Evolutionary conservation across 2,797 vertebrate species (phyloP).

Genomic region (Brachymystax lenok): DNA sequence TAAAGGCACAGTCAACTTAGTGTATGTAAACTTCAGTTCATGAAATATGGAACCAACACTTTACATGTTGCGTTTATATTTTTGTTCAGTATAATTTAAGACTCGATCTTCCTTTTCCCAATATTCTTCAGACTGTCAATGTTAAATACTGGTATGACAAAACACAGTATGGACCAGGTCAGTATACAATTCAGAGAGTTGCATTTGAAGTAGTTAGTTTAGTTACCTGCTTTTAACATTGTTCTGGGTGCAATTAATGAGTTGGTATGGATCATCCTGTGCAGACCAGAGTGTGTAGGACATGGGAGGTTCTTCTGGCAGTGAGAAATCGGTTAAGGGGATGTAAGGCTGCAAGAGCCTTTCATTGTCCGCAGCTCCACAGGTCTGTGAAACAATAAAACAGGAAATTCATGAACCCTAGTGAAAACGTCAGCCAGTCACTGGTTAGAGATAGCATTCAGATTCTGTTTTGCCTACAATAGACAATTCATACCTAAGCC

Average conservation of each 20-base stretch:
- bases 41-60: too few species aligned
- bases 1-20: too few species aligned
- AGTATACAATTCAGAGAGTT: not conserved
- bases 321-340: constrained; percentile 63
- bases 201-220: not conserved
- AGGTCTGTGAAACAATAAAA: constrained; percentile 48
- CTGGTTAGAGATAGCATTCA: not conserved
- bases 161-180: not conserved
- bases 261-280: constrained; percentile 76
- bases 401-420: not conserved
- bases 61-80: too few species aligned
- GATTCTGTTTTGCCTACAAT: not conserved
- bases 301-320: constrained; percentile 53
- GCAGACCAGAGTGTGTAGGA: constrained; percentile 79
- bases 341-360: constrained; percentile 66
- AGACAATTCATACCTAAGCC: not conserved
- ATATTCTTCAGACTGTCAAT: not conserved
- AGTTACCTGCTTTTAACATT: constrained; percentile 80
- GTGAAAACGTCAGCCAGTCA: too few species aligned
- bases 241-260: constrained; percentile 69
- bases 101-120: not conserved
- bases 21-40: too few species aligned
- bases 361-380: constrained; percentile 48
- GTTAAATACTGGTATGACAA: not conserved
- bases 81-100: too few species aligned